Evolutionary conservation across 2,113 vertebrate species (phyloP).

Genomic region (Astatotilapia flaviijosephi): DNA sequence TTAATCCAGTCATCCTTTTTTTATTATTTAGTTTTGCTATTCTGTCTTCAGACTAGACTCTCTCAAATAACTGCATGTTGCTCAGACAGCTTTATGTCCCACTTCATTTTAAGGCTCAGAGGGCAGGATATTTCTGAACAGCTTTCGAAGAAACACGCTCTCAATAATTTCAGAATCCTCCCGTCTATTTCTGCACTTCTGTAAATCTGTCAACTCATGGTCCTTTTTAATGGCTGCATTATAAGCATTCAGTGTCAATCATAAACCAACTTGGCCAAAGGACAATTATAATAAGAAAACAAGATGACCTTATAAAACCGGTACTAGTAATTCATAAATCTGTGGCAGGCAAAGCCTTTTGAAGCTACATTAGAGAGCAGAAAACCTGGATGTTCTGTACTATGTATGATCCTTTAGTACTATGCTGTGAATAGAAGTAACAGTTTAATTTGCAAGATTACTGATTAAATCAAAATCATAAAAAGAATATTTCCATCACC

Average conservation of each 20-base stretch:
- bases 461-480: constrained; percentile 9
- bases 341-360: neutral
- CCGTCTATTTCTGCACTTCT: neutral
- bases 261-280: neutral
- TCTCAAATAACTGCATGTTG: neutral
- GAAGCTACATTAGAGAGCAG: neutral
- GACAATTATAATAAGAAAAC: neutral
- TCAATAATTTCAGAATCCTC: neutral
- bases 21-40: neutral
- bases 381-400: neutral
- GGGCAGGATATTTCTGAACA: neutral
- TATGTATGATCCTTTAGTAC: neutral
- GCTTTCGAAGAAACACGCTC: neutral
- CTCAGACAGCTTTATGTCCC: neutral
- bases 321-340: neutral
- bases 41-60: neutral
- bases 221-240: neutral
- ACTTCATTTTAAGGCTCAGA: neutral
- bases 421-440: neutral
- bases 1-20: neutral
- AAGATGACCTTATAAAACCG: neutral
- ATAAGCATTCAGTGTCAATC: neutral
- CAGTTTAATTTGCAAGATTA: constrained; percentile 17
- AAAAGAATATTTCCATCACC: neutral
- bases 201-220: neutral